phyloP scores from a whole-genome alignment of 2,113 vertebrate species.

The Plecotus auritus region DNA sequence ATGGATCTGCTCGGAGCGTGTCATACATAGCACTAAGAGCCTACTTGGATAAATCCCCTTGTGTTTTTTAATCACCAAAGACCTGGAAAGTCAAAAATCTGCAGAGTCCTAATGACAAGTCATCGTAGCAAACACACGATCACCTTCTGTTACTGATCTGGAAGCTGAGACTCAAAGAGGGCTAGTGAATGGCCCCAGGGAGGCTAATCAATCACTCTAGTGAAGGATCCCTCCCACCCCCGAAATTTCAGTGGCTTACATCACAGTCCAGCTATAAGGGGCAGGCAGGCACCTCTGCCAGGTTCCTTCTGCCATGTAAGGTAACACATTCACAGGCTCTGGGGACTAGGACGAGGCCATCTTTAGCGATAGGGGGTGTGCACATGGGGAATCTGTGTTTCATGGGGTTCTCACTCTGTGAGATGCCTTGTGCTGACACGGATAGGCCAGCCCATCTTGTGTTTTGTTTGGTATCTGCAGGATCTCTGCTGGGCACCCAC shows the following conservation, averaged over 20 bases:
- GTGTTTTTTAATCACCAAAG: background rate
- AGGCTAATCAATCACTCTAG: background rate
- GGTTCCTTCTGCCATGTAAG: too few relatives aligned
- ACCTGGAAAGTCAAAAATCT: background rate
- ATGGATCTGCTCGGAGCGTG: constrained; percentile 48
- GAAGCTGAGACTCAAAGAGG: background rate
- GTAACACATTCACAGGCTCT: background rate
- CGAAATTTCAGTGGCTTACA: background rate
- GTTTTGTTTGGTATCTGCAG: background rate
- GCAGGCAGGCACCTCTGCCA: background rate
- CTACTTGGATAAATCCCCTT: background rate
- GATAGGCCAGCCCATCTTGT: background rate
- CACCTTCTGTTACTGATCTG: background rate
- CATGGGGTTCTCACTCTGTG: too few relatives aligned
- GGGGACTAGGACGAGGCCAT: background rate
- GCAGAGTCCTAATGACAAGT: background rate
- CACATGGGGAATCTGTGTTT: background rate
- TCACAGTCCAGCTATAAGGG: rapidly evolving
- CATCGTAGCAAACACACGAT: background rate
- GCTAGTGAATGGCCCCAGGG: background rate
- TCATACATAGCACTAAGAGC: background rate
- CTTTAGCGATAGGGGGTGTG: background rate
- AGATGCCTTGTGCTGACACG: background rate
- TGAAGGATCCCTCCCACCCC: background rate
- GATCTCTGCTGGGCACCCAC: background rate